Conservation (phyloP, 2,888 invertebrate genomes). For the Arrhopalites spinosus region DNA sequence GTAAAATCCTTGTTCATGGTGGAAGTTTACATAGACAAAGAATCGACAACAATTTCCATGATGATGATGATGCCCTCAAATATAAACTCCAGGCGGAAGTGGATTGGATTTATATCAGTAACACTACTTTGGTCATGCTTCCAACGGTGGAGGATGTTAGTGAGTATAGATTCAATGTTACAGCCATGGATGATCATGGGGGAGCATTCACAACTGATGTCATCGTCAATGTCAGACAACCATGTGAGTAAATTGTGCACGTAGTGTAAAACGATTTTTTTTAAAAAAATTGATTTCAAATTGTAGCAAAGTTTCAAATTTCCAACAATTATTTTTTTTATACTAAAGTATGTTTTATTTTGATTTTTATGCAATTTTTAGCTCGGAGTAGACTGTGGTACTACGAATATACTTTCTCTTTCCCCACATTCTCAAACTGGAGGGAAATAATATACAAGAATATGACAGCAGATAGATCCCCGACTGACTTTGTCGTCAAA, state of each 20-base stretch:
- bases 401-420: slow-evolving; percentile 43
- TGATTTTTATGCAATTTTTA: no score
- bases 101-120: slow-evolving; percentile 27
- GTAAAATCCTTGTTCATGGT: slow-evolving; percentile 31
- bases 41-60: slow-evolving; percentile 22
- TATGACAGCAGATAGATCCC: not conserved
- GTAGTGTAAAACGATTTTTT: no score
- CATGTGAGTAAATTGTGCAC: no score
- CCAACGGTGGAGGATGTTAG: slow-evolving; percentile 43
- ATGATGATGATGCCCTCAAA: slow-evolving; percentile 21
- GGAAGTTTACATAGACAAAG: slow-evolving; percentile 23
- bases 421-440: slow-evolving; percentile 34
- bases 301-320: no score
- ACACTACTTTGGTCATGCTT: no score
- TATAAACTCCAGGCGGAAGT: slow-evolving; percentile 1
- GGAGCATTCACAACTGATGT: slow-evolving; percentile 18
- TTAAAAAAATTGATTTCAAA: no score
- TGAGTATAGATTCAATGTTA: slow-evolving; percentile 40
- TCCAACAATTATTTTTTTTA: no score
- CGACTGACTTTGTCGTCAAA: slow-evolving; percentile 36
- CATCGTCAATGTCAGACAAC: not conserved
- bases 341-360: no score
- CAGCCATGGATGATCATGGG: slow-evolving; percentile 35
- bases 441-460: slow-evolving; percentile 22
- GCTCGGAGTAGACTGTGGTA: slow-evolving; percentile 42